Evolutionary conservation across 2,888 invertebrate genomes (phyloP).

Genomic region (Crocallis elinguaria): DNA sequence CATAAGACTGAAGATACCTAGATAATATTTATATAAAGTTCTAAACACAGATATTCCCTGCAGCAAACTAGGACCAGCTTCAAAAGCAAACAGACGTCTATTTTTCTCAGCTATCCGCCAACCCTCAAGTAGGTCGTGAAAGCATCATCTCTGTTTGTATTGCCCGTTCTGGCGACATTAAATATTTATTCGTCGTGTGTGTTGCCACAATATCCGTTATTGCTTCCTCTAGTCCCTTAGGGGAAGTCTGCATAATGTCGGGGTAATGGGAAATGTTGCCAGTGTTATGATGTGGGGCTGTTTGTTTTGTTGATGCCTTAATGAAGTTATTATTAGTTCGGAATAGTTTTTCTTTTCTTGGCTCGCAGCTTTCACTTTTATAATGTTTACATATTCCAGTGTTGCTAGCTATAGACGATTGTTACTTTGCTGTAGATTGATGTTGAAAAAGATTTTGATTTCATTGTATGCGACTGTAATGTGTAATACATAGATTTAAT

Average conservation of each 20-base stretch:
- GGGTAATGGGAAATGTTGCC: slow-evolving; percentile 22
- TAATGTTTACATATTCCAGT: not conserved
- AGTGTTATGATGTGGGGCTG: slow-evolving; percentile 3
- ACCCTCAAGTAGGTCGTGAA: not conserved
- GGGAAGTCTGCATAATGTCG: slow-evolving; percentile 17
- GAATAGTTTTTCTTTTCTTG: slow-evolving; percentile 3
- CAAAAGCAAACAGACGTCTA: not conserved
- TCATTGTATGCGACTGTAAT: too few relatives aligned
- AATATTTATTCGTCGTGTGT: slow-evolving; percentile 17
- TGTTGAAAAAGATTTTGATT: not conserved
- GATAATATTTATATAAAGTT: too few relatives aligned
- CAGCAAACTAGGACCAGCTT: not conserved
- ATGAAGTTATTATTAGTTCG: slow-evolving; percentile 6
- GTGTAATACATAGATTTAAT: too few relatives aligned
- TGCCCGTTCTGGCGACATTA: slow-evolving; percentile 9
- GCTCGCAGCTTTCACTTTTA: too few relatives aligned
- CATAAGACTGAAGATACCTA: too few relatives aligned
- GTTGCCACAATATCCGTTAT: slow-evolving; percentile 24
- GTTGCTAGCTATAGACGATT: not conserved
- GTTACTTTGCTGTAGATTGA: not conserved
- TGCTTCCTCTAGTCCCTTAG: slow-evolving; percentile 14
- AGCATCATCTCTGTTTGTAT: slow-evolving; percentile 12
- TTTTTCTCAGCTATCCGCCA: not conserved
- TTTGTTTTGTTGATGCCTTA: slow-evolving; percentile 3
- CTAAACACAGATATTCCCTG: too few relatives aligned